Evolutionary conservation across 92 coral and sea anemone species (phyloP), one percentile per base, ranked within the genome.

Genomic region (Pocillopora meandrina): DNA sequence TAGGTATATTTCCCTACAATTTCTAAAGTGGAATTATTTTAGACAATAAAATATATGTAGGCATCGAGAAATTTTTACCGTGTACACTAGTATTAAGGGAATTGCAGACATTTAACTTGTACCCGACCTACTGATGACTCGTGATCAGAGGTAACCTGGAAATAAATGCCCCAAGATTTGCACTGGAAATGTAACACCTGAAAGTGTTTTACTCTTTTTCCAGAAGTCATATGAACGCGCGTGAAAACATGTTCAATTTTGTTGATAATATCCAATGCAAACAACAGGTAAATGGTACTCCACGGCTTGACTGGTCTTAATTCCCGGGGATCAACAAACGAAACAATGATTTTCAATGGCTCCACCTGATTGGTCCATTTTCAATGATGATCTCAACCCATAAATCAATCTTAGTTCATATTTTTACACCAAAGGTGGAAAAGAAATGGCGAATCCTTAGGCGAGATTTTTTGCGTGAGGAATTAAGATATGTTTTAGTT

Each of bases 391-490:
- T 82, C 88, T 90, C 87, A 90, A 80, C 76, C 56, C 58, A 90
- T 90, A 74, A 81, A 61, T 61, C 92, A 90, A 64, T 90, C 92
- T 90, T 91, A 90, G 92, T 90, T 90, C 85, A 90, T 90, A 82
- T 70, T 47, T 87, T 83, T 83, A 35, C 80, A 73, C 80, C 74
- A 74, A 61, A 64, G 72, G 79, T 83, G 80, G 74, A 83, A 74
- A 57, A 23, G 15, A 76, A 73, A 83, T 83, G 86, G 86, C 72
- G 86, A 26, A 47, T 52, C 80, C 47, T 59, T 74, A 26, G 73
- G 59, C 13, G 31, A 13, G 74, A 70, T 23, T 56, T 64, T 80
- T 11, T 19, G 17, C 52, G 35, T 80, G 59, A 14, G 21, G 16
- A 71, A 71, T 57, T 59, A 5, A 16, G 52, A 74, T 61, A 83